Conservation (phyloP, 2,797 vertebrate genomes). For the Notoglanidium macrostoma region DNA sequence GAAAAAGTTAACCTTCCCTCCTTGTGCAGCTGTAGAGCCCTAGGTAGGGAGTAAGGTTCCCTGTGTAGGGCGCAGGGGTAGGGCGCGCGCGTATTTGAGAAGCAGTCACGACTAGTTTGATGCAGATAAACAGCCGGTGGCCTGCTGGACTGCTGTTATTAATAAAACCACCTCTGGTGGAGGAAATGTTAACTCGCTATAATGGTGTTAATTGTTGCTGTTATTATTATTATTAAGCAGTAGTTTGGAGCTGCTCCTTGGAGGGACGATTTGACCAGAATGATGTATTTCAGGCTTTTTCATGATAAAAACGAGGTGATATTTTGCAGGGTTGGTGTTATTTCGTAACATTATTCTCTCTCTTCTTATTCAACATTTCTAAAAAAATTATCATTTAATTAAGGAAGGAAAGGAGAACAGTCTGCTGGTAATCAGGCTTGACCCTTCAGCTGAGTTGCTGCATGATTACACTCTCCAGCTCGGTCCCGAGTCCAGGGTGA, state of each 20-base stretch:
- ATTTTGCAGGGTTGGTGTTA: not conserved
- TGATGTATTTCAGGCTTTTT: not conserved
- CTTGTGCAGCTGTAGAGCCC: not conserved
- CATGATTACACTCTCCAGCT: no score
- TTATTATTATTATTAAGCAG: no score
- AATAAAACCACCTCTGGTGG: not conserved
- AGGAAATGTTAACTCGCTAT: not conserved
- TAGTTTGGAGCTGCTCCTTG: no score
- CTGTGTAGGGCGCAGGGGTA: not conserved
- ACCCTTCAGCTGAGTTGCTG: no score
- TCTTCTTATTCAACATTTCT: no score
- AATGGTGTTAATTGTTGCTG: not conserved
- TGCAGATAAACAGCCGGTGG: not conserved
- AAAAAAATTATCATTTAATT: no score
- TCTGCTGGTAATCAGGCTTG: no score
- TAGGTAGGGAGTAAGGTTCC: not conserved
- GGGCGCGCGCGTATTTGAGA: not conserved
- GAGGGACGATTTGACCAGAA: not conserved
- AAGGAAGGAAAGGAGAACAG: no score
- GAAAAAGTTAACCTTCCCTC: no score
- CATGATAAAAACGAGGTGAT: not conserved
- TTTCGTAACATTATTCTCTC: not conserved
- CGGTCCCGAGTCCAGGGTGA: no score
- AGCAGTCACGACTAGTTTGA: not conserved
- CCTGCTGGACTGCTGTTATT: not conserved